Evolutionary conservation across 1,140 invertebrate species (phyloP), one percentile per base, ranked within the genome.

Genomic region (Diprion similis): DNA sequence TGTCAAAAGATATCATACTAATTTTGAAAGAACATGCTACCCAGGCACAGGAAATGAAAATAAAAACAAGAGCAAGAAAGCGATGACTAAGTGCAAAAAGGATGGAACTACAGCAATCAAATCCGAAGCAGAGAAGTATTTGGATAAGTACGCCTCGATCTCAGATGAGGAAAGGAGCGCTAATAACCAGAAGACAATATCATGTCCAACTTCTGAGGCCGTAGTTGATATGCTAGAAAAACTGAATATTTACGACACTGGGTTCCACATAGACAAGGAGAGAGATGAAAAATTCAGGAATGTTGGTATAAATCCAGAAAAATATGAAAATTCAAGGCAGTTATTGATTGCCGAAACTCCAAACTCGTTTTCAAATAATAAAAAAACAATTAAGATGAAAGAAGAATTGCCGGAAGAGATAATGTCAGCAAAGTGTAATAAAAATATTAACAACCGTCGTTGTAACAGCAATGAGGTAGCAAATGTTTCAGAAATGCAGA

Each of bases 91-190:
- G 1, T 37, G 2, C 24, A 37, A 37, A 6, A 37, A 0, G 2
- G 24, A 37, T 37, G 6, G 24, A 37, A 37, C 24, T 37, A 37
- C 24, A 37, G 24, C 24, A 70, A 51, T 73, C 13, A 71, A 64
- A 70, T 67, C 73, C 1, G 71, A 73, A 0, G 68, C 75, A 9
- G 76, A 77, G 11, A 59, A 76, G n/a, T 81, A 78, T 66, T 51
- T 81, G 11, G 66, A 70, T 2, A 19, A 70, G 13, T 78, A 77
- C 46, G 11, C 6, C 3, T 17, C 9, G 9, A 59, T 17, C 11
- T 59, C n/a, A 6, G 64, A 74, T 10, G 51, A 66, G 10, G 17
- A 66, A 18, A 66, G 17, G 9, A 10, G 72, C 8, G 68, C 48
- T 10, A 66, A 68, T 11, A 17, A 68, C 0, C 47, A 73, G 9